phyloP scores from a whole-genome alignment of 2,113 vertebrate genomes.

The Siphamia tubifer region DNA sequence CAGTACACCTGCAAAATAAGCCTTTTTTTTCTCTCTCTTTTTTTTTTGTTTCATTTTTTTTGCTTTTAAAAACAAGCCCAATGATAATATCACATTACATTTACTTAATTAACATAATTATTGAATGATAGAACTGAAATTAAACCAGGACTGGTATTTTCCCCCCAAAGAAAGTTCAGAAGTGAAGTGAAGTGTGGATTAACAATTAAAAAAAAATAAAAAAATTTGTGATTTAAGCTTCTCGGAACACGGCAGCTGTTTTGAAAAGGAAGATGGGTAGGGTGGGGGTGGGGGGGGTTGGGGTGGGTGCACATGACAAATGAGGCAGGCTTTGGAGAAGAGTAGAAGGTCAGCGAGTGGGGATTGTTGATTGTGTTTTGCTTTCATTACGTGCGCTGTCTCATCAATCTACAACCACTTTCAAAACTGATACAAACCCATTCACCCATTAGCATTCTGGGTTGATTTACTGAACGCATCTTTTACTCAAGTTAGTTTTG shows the following conservation, averaged over 20 bases:
- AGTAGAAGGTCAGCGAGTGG: neutral
- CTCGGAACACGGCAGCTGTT: neutral
- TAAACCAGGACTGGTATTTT: too few relatives aligned
- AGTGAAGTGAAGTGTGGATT: neutral
- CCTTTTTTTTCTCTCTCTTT: neutral
- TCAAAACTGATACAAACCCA: neutral
- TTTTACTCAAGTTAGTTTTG: neutral
- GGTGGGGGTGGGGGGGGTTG: too few relatives aligned
- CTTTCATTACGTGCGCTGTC: neutral
- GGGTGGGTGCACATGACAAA: too few relatives aligned
- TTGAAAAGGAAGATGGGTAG: neutral
- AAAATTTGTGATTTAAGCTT: neutral
- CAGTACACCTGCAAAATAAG: neutral
- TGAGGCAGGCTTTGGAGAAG: neutral
- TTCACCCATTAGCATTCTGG: neutral
- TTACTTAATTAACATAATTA: too few relatives aligned
- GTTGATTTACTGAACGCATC: neutral
- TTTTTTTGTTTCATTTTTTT: too few relatives aligned
- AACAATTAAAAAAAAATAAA: neutral
- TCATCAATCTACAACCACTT: slow-evolving; percentile 1
- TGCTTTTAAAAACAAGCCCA: too few relatives aligned
- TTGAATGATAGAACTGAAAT: too few relatives aligned
- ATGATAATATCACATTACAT: too few relatives aligned
- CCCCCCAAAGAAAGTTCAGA: too few relatives aligned
- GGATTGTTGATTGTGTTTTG: slow-evolving; percentile 2